Evolutionary conservation across 2,888 invertebrate genomes (phyloP), one percentile per base, ranked within the genome.

Genomic region (Drosophila stalkeri): DNA sequence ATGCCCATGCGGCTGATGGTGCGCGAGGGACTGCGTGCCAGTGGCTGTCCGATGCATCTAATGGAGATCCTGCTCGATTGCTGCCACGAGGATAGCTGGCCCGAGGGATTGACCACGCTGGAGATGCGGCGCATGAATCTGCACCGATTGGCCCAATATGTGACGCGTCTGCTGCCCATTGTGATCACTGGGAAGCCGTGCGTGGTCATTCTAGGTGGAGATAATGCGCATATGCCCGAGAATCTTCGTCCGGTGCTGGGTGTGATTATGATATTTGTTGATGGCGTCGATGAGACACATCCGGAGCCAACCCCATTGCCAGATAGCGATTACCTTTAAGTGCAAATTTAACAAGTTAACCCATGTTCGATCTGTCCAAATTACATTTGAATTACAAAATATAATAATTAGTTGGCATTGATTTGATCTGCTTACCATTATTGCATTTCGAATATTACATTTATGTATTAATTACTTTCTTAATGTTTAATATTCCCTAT

Each of bases 61-160:
- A 47, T 86, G 7, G 80, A 73, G 18, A 16, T 57, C 11, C 35
- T 85, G 54, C 56, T 83, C 47, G 75, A 81, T 14, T 71, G 70
- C 41, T 77, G 83, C 43, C 80, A 83, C 46, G 89, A 86, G 67
- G 71, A 83, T 1, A 72, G 68, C 54, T 84, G 84, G 84, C 84
- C 84, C 0, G 73, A 72, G 27, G 88, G 88, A 0, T 35, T 85
- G 18, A 33, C 52, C 8, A 77, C 70, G 3, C 44, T 85, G 41
- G 80, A 81, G 27, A 44, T 55, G 41, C 88, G 85, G 1, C 81
- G 86, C n/a, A 54, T 81, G 27, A 73, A 80, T 49, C 60, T 69
- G 16, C 66, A 70, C 11, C 75, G 69, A 0, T n/a, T 85, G 35
- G 16, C 54, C 0, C 81, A 72, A 51, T 85, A 46, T 49, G 74